These are phyloP conservation scores for Mormyrops attenuatus DNA, from an alignment of 2,797 vertebrate genomes.

Conservation along the genomic window DNA sequence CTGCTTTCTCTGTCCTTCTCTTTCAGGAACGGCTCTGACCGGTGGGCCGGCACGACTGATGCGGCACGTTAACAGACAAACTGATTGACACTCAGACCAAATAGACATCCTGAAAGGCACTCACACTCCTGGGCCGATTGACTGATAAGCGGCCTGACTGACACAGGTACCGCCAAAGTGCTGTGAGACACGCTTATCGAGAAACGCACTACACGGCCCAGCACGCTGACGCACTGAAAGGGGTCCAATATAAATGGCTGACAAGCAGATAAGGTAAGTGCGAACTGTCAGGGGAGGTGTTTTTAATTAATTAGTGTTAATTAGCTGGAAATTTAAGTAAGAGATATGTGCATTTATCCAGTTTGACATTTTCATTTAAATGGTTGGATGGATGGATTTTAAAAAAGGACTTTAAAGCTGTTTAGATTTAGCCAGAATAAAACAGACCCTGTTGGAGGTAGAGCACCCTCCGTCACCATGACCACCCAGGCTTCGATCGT, in stretches of 20 bases:
- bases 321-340: neutral
- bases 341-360: neutral
- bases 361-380: neutral
- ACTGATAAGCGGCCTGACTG: constrained; percentile 21
- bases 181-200: constrained; percentile 16
- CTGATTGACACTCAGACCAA: constrained; percentile 14
- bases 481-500: neutral
- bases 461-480: too few relatives aligned
- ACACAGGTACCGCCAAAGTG: constrained; percentile 4
- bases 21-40: constrained; percentile 5
- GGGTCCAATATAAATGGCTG: constrained; percentile 67
- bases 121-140: constrained; percentile 3
- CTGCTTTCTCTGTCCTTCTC: constrained; percentile 12
- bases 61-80: constrained; percentile 7
- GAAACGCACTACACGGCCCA: constrained; percentile 10
- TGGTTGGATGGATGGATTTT: neutral
- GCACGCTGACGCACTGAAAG: constrained; percentile 30
- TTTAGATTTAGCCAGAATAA: neutral
- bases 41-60: neutral
- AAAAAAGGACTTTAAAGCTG: neutral
- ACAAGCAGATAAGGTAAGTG: constrained; percentile 72
- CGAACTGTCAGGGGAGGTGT: neutral
- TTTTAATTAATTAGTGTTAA: neutral
- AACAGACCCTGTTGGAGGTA: neutral
- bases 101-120: constrained; percentile 12